phyloP scores from a whole-genome alignment of 2,888 invertebrate species.

The Erebia palarica region DNA sequence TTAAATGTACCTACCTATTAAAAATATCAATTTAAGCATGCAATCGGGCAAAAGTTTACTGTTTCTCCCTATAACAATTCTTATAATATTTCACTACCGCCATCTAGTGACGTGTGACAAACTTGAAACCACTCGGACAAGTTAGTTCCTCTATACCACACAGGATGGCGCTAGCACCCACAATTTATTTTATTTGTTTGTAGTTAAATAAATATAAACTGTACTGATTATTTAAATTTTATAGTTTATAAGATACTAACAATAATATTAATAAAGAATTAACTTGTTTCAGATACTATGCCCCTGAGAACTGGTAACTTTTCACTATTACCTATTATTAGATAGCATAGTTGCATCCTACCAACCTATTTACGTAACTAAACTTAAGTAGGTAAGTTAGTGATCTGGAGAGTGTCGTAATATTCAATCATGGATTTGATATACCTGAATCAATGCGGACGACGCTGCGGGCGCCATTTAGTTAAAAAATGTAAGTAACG shows the following conservation, averaged over 20 bases:
- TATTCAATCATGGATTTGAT: too few relatives aligned
- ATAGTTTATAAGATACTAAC: conserved; percentile 25
- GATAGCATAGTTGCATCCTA: too few relatives aligned
- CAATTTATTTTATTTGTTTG: neutral
- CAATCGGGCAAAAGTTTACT: too few relatives aligned
- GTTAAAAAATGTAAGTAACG: too few relatives aligned
- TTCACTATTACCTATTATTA: too few relatives aligned
- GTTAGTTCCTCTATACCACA: conserved; percentile 44
- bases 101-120: conserved; percentile 46
- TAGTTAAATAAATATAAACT: neutral
- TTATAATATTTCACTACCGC: conserved; percentile 37
- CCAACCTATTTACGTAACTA: too few relatives aligned
- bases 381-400: too few relatives aligned
- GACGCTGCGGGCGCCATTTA: too few relatives aligned
- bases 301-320: conserved; percentile 76
- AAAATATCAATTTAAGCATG: too few relatives aligned
- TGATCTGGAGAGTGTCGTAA: too few relatives aligned
- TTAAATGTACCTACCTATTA: too few relatives aligned
- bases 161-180: conserved; percentile 58
- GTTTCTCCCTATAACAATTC: neutral
- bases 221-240: conserved; percentile 38
- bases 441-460: too few relatives aligned
- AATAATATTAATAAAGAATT: conserved; percentile 57
- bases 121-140: conserved; percentile 38
- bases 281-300: conserved; percentile 81